Percentiles rank a stretch among this genome's conserved stretches.
Evolutionary conservation across 1,140 invertebrate species (phyloP).

Genomic region (Semibalanus balanoides): DNA sequence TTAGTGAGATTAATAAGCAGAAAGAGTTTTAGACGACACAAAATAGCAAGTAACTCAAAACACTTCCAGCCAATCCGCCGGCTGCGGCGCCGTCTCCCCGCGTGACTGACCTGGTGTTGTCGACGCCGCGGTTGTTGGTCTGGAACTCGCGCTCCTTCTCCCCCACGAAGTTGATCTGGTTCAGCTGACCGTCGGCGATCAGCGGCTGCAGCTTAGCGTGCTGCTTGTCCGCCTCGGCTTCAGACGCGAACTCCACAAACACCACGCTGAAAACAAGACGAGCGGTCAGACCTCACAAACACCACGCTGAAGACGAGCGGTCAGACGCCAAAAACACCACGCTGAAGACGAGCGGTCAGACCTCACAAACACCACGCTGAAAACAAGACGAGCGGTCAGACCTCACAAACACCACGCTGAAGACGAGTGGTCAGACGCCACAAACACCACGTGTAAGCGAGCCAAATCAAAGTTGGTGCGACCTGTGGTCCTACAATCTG

Average conservation of each 20-base stretch:
- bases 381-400: not conserved
- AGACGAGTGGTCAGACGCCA: no score
- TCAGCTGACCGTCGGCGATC: not conserved
- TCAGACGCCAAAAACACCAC: no score
- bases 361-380: not conserved
- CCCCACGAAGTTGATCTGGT: not conserved
- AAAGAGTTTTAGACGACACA: no score
- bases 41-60: no score
- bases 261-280: not conserved
- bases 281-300: not conserved
- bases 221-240: not conserved
- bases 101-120: not conserved
- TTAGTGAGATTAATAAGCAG: no score
- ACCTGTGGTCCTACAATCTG: no score
- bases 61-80: no score
- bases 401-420: not conserved
- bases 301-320: no score
- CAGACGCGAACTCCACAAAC: not conserved
- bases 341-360: no score
- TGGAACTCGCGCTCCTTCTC: slow-evolving; percentile 3
- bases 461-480: no score
- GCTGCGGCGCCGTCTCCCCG: no score
- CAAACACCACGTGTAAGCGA: no score
- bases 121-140: not conserved
- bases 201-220: not conserved